Base-by-base conservation (phyloP, 2,888 invertebrate genomes). In the Drosophila limbata region DNA sequence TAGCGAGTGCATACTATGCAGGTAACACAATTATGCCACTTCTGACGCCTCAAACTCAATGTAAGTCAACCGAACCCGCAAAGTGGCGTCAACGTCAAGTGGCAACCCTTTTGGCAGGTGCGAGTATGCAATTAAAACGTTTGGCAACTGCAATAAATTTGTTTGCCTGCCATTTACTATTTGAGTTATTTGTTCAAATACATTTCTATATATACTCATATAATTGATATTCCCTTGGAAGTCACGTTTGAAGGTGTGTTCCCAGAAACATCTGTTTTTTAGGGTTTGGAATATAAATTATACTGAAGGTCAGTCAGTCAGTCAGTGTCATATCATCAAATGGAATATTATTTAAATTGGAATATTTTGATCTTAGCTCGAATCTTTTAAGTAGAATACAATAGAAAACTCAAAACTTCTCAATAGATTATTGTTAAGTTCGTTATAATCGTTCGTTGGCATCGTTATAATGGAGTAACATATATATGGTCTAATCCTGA, bases 41-140 rank as follows among this genome's bases (percentile, higher is more conserved):
- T 67, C 35, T 51, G 15, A 39, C 62, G 50, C 40, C 62, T 42
- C 11, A 17, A 67, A 52, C 62, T 42, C 11, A 17, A 67, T 50
- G 65, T 73, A 59, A 67, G 77, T 74, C 74, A 76, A 61, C 45
- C 52, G 15, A 47, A 15, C 13, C 53, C 21, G n/a, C 50, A 28
- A 64, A 44, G 37, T 64, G 65, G 39, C 61, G 63, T 28, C 19
- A 31, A 13, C 42, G 13, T 47, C 48, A 50, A 53, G 52, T 59
- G 48, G 39, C 53, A 61, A 60, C 42, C 11, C 45, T 64, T 15
- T 1, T 25, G 13, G 4, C 39, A 35, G 31, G 31, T 56, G 31
- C n/a, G n/a, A 31, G 25, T 3, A 21, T 17, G 8, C 40, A 73
- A 65, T 73, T 67, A 59, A 62, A 78, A 62, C 45, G 50, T 67